Evolutionary conservation across 1,140 invertebrate genomes (phyloP).

Genomic region (Ceratina australensis): DNA sequence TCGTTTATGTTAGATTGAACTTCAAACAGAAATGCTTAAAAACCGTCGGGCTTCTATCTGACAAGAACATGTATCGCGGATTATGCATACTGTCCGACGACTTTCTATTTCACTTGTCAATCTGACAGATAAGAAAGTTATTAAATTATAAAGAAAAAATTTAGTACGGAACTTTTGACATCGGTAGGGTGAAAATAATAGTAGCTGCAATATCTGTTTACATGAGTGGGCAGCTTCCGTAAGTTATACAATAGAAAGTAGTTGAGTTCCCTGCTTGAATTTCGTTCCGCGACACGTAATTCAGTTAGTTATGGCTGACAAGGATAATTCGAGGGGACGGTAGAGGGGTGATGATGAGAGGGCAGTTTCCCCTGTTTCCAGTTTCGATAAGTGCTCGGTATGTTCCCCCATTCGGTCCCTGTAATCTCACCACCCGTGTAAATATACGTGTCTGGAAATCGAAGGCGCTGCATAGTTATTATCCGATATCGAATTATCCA

Average conservation of each 20-base stretch:
- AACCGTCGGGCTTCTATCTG: neutral
- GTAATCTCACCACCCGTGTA: neutral
- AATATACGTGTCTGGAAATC: conserved; percentile 31
- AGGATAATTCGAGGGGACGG: neutral
- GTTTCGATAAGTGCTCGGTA: neutral
- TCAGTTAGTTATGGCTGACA: neutral
- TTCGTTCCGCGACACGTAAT: neutral
- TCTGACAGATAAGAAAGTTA: too few relatives aligned
- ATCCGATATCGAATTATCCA: conserved; percentile 38
- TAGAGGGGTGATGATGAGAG: neutral
- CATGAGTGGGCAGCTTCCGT: too few relatives aligned
- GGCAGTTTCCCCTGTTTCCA: conserved; percentile 1
- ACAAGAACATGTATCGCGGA: neutral
- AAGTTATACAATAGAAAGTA: too few relatives aligned
- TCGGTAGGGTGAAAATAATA: too few relatives aligned
- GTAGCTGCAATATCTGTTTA: too few relatives aligned
- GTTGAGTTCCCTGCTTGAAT: too few relatives aligned
- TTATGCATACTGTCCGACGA: neutral
- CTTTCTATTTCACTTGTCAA: conserved; percentile 13
- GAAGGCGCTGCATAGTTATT: conserved; percentile 39
- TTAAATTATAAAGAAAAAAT: too few relatives aligned
- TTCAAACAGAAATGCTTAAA: neutral
- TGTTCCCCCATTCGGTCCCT: neutral
- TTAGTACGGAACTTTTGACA: too few relatives aligned
- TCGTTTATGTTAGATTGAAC: neutral